These are phyloP conservation scores for Poeciliopsis gracilis DNA, from an alignment of 2,797 vertebrate species.

Conservation along the genomic window DNA sequence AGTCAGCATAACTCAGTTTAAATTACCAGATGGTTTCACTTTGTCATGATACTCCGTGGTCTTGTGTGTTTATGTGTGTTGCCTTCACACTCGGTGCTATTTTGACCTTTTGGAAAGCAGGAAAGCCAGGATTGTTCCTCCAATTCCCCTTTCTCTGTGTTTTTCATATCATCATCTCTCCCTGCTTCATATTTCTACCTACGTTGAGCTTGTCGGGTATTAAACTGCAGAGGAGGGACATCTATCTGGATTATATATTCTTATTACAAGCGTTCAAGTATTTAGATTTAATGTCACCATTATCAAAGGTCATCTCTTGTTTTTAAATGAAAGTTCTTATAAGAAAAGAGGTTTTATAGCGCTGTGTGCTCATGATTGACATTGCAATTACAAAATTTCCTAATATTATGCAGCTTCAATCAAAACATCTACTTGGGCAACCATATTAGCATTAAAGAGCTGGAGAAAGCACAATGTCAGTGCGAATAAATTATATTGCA, in stretches of 20 bases:
- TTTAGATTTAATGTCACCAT: not conserved
- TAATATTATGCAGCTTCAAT: not conserved
- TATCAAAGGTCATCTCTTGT: not conserved
- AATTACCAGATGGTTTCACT: conserved; percentile 41
- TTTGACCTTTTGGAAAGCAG: conserved; percentile 70
- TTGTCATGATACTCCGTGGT: conserved; percentile 20
- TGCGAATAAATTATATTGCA: not conserved
- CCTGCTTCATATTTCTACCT: conserved; percentile 8
- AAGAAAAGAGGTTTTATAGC: not conserved
- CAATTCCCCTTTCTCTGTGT: not conserved
- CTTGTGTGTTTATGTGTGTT: conserved; percentile 42
- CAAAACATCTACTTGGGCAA: not conserved
- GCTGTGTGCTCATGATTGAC: not conserved
- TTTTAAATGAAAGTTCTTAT: not conserved
- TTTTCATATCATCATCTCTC: conserved; percentile 2
- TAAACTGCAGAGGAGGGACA: not conserved
- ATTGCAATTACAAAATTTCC: not conserved
- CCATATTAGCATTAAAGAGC: not conserved
- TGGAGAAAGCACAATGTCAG: not conserved
- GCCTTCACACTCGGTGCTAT: conserved; percentile 63
- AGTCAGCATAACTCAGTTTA: conserved; percentile 24
- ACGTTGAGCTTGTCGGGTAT: not conserved
- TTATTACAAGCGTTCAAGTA: not conserved
- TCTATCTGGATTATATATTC: not conserved
- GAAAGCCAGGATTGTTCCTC: conserved; percentile 16